Evolutionary conservation across 2,888 invertebrate species (phyloP), one percentile per base, ranked within the genome.

Genomic region (Dugesia japonica): DNA sequence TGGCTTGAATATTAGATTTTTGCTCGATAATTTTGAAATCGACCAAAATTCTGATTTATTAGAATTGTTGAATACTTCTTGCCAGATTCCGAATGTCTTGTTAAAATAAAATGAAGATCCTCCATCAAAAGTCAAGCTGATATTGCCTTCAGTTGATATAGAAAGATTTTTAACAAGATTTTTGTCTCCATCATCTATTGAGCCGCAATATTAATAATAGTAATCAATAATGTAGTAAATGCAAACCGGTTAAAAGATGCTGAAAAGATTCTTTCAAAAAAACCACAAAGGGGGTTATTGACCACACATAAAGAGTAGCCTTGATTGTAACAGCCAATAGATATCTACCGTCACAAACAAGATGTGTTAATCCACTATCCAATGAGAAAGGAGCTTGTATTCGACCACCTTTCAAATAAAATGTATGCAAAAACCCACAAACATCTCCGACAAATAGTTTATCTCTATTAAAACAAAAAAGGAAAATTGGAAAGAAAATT

Each of bases 201-300:
- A n/a, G 1, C 4, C 9, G n/a, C 23, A 20, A 20, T 9, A 56
- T 56, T 4, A n/a, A 56, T 4, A n/a, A 56, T 31, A 7, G 4
- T 13, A 7, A 56, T 56, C 23, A n/a, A 20, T 56, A 56, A 13
- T 56, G 4, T 56, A 56, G 4, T n/a, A 31, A 7, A 7, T 13
- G 1, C 33, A 20, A 71, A 75, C 75, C 75, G 15, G 26, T 75
- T 42, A 75, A 75, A 23, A 75, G 26, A 42, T 56, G 71, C 20
- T 23, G 7, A 26, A 75, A 75, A 42, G 75, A 75, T 42, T 75
- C 75, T 23, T 75, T 75, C 56, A 75, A 26, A 26, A 75, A 15
- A 23, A 27, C 26, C 13, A 23, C 56, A 26, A 75, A 56, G 1
- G 75, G 75, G 1, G 27, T 26, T 1, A 75, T 26, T 7, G 75